phyloP scores from a whole-genome alignment of 2,797 vertebrate genomes.

The Sebastes dallii region DNA sequence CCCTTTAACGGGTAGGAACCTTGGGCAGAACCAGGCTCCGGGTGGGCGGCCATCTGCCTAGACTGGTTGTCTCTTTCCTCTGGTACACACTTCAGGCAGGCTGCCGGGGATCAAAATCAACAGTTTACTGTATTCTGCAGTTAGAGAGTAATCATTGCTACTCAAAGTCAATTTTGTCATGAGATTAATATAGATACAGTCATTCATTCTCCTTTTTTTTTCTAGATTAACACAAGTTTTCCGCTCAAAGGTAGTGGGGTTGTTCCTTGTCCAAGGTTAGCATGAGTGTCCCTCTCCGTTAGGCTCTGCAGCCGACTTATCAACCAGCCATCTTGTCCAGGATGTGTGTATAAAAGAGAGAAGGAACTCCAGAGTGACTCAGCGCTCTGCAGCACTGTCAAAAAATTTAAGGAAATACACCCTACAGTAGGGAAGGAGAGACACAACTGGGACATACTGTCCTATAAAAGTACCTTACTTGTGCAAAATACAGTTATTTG shows the following conservation, averaged over 20 bases:
- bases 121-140: background rate
- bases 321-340: constrained; percentile 27
- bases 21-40: too few relatives aligned
- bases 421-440: background rate
- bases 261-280: background rate
- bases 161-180: background rate
- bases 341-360: constrained; percentile 22
- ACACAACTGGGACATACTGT: background rate
- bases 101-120: background rate
- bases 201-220: background rate
- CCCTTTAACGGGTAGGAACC: too few relatives aligned
- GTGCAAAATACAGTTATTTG: background rate
- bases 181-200: background rate
- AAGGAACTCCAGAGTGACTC: constrained; percentile 54
- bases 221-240: background rate
- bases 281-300: background rate
- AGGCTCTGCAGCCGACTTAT: background rate
- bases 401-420: constrained; percentile 4
- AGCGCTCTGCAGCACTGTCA: background rate
- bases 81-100: background rate
- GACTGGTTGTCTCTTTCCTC: background rate
- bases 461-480: background rate
- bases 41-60: too few relatives aligned
- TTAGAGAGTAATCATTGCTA: background rate
- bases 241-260: background rate